Conservation (phyloP, 2,113 vertebrate species). For the Seriola quinqueradiata region DNA sequence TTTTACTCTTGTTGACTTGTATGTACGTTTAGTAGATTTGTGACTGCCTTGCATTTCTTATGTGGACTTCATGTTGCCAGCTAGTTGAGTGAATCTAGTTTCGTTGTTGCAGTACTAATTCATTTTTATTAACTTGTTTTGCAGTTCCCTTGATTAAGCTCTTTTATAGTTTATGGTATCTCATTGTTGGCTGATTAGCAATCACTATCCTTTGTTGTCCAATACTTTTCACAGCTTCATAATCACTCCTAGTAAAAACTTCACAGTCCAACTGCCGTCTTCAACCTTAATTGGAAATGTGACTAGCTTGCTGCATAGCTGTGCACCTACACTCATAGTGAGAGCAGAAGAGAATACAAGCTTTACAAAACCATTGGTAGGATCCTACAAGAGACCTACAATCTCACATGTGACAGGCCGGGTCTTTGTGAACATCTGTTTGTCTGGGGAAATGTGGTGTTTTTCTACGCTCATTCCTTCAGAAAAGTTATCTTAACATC, state of each 20-base stretch:
- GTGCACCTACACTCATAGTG: neutral
- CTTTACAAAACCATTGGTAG: neutral
- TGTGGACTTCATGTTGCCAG: too few species aligned
- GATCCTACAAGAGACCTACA: neutral
- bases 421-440: constrained; percentile 2
- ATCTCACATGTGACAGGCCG: neutral
- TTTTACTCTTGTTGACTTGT: too few species aligned
- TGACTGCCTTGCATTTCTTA: too few species aligned
- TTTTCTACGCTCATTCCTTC: neutral
- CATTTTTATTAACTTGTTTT: too few species aligned
- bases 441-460: constrained; percentile 15
- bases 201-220: neutral
- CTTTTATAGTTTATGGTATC: neutral
- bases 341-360: neutral
- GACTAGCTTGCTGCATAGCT: neutral
- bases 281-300: neutral
- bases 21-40: too few species aligned
- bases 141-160: neutral
- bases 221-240: neutral
- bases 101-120: too few species aligned
- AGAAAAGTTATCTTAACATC: neutral
- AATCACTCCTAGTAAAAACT: neutral
- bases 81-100: too few species aligned
- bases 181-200: neutral
- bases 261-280: neutral